Conservation (phyloP, 2,113 vertebrate genomes). For the Stigmatopora argus region DNA sequence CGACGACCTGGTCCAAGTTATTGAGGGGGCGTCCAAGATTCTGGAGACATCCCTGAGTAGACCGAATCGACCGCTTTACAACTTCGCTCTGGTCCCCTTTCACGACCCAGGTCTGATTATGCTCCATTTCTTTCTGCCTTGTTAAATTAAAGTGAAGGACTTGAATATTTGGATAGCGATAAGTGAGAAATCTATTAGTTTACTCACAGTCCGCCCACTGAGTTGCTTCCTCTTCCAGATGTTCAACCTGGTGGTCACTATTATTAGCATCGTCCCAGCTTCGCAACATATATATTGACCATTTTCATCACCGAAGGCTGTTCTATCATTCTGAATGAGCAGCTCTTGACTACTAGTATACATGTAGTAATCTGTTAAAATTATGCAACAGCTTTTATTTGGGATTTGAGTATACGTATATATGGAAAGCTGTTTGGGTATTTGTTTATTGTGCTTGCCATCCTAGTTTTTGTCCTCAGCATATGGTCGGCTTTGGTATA, state of each 20-base stretch:
- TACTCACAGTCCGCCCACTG: conserved; percentile 53
- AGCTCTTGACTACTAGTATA: conserved; percentile 4
- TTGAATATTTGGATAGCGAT: conserved; percentile 30
- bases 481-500: neutral
- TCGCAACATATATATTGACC: conserved; percentile 33
- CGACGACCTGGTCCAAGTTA: conserved; percentile 95
- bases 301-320: conserved; percentile 45
- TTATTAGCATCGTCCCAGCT: conserved; percentile 61
- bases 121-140: neutral
- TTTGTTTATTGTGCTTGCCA: neutral
- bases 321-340: conserved; percentile 40
- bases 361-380: neutral
- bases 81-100: conserved; percentile 94
- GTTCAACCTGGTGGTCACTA: conserved; percentile 64
- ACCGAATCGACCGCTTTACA: conserved; percentile 86
- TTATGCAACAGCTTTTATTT: neutral
- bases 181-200: conserved; percentile 68
- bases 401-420: too few species aligned
- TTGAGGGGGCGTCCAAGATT: conserved; percentile 96
- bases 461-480: neutral
- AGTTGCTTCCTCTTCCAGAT: conserved; percentile 60
- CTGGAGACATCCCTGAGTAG: conserved; percentile 91
- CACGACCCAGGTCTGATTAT: conserved; percentile 85
- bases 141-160: neutral
- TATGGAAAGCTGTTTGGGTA: too few species aligned